Base-by-base conservation (phyloP, 2,888 invertebrate genomes). In the Xestoiulus laeticollis region DNA sequence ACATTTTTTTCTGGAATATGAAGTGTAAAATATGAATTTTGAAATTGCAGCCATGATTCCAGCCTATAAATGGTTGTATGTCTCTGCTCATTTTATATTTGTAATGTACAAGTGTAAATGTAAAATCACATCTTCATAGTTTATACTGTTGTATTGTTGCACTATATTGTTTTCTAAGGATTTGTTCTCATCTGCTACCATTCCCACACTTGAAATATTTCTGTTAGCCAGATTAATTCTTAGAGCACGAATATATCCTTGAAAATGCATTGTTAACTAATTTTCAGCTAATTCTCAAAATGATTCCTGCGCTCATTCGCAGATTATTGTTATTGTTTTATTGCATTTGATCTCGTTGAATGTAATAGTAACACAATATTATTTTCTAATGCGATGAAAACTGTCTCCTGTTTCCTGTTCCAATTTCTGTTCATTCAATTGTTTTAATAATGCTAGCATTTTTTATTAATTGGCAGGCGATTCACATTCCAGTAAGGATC, bases 401-500 rank as follows among this genome's bases (percentile, higher is more conserved):
- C 12, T 19, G 68, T 68, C 68, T 68, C 22, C n/a, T 8, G 32
- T 32, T 86, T 86, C 86, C 38, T 32, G 48, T 33, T 86, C 44
- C 44, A 43, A 22, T 68, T 68, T 68, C 68, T 8, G 26, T 22
- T 68, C 32, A 87, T 87, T 44, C 26, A 43, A 83, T 84, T 84
- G 26, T 84, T 84, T 22, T 16, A 3, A 6, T 44, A 84, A 68
- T 84, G n/a, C 10, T 6, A 22, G 59, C 2, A 6, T 22, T 26
- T 87, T 85, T 85, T 85, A 85, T 85, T 32, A 85, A 68, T 33
- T 68, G 22, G 32, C 59, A 88, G 88, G 82, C 87, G 22, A 88
- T 88, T 68, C 30, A 68, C 43, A 88, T 88, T 85, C 88, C 88
- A 38, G 88, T 86, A 43, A 30, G 85, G 43, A 88, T 88, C 53